These are phyloP conservation scores for Chrysolina haemoptera DNA, from an alignment of 2,888 invertebrate genomes.

Conservation along the genomic window DNA sequence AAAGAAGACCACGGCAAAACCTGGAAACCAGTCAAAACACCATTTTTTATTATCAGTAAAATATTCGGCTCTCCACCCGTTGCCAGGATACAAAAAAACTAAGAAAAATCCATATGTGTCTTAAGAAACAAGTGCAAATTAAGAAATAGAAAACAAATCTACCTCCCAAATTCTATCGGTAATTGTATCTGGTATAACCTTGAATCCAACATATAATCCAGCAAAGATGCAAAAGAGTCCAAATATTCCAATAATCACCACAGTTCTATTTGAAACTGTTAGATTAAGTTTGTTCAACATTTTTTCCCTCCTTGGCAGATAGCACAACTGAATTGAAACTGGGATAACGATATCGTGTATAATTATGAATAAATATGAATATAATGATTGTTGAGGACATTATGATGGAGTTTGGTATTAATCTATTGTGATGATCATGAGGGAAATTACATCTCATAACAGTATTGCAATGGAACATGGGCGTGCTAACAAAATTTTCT, in stretches of 20 bases:
- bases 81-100: neutral
- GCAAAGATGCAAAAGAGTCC: slow-evolving; percentile 50
- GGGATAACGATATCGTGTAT: neutral
- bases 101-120: neutral
- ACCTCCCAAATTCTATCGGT: slow-evolving; percentile 61
- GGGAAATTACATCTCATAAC: slow-evolving; percentile 11
- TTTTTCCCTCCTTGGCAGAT: slow-evolving; percentile 19
- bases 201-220: slow-evolving; percentile 55
- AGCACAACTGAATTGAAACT: slow-evolving; percentile 14
- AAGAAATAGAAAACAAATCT: slow-evolving; percentile 29
- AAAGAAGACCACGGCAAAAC: no score
- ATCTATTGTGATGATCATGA: slow-evolving; percentile 8
- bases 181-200: slow-evolving; percentile 55
- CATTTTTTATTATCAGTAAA: no score
- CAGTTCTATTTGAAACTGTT: slow-evolving; percentile 43
- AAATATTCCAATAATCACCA: slow-evolving; percentile 51
- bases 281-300: slow-evolving; percentile 48
- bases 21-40: no score
- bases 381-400: slow-evolving; percentile 13
- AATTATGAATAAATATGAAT: slow-evolving; percentile 17
- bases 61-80: no score
- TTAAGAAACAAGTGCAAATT: neutral
- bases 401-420: neutral
- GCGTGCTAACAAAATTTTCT: neutral
- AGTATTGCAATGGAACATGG: neutral